These are phyloP conservation scores for Ophiodon elongatus DNA, from an alignment of 2,113 vertebrate genomes.

Conservation along the genomic window DNA sequence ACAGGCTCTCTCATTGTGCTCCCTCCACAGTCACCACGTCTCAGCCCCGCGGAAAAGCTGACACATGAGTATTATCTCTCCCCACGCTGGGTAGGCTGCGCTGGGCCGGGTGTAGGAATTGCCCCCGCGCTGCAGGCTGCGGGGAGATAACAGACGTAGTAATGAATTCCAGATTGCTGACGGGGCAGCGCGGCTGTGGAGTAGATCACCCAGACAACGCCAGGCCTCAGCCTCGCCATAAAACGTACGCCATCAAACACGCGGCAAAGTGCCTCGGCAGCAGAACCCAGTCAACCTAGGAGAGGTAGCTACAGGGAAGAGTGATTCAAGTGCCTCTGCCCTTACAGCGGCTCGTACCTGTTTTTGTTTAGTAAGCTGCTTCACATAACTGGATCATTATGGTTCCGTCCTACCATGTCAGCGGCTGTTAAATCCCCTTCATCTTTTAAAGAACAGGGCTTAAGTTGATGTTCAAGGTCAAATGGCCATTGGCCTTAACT, in stretches of 20 bases:
- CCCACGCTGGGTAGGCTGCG: conserved; percentile 68
- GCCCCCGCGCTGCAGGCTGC: conserved; percentile 82
- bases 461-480: conserved; percentile 44
- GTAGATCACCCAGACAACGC: conserved; percentile 80
- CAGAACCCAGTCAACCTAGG: conserved; percentile 75
- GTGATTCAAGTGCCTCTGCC: conserved; percentile 60
- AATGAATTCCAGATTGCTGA: conserved; percentile 92
- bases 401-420: conserved; percentile 25
- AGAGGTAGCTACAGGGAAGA: conserved; percentile 63
- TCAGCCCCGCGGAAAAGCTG: conserved; percentile 88
- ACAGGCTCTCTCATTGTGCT: conserved; percentile 66
- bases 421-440: conserved; percentile 57
- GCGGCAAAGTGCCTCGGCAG: conserved; percentile 73
- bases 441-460: conserved; percentile 16
- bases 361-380: conserved; percentile 69
- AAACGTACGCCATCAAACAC: conserved; percentile 76
- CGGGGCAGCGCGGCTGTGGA: conserved; percentile 68
- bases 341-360: conserved; percentile 33
- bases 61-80: conserved; percentile 81
- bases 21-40: conserved; percentile 68
- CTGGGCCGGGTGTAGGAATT: conserved; percentile 84
- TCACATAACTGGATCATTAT: conserved; percentile 64
- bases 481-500: conserved; percentile 32
- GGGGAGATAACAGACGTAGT: conserved; percentile 89
- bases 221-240: conserved; percentile 69